A percentile compares a stretch with the other conserved stretches of the same genome.
Evolutionary conservation across 2,113 vertebrate genomes (phyloP).

Genomic region (Pollimyrus isidori): DNA sequence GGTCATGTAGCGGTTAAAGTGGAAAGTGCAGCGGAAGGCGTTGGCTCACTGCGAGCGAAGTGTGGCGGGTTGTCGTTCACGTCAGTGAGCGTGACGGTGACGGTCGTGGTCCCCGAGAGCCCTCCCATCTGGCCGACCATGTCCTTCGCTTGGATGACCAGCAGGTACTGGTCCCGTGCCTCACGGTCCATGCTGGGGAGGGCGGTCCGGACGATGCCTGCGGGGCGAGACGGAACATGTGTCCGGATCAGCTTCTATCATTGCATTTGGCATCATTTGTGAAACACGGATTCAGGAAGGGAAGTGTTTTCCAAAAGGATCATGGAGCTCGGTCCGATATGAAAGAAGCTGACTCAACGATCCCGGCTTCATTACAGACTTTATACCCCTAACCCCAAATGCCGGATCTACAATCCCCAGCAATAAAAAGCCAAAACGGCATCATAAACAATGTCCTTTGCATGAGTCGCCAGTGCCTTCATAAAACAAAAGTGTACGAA

Average conservation of each 20-base stretch:
- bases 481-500: background rate
- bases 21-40: background rate
- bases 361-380: background rate
- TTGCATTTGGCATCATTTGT: background rate
- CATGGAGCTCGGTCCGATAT: background rate
- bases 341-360: background rate
- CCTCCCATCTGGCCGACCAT: conserved; percentile 86
- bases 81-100: conserved; percentile 76
- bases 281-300: background rate
- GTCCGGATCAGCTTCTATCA: background rate
- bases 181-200: conserved; percentile 83
- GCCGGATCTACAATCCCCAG: background rate
- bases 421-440: background rate
- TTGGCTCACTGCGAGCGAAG: conserved; percentile 59
- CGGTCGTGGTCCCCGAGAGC: conserved; percentile 75
- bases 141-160: conserved; percentile 84
- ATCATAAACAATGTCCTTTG: conserved; percentile 15
- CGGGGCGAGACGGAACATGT: conserved; percentile 20
- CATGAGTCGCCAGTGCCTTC: background rate
- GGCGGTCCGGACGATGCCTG: conserved; percentile 80
- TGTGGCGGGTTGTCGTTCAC: conserved; percentile 81
- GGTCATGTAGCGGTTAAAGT: background rate
- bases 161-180: conserved; percentile 77
- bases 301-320: background rate
- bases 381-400: background rate